Base-by-base conservation (phyloP, 2,888 invertebrate genomes). In the Ophonus ardosiacus region DNA sequence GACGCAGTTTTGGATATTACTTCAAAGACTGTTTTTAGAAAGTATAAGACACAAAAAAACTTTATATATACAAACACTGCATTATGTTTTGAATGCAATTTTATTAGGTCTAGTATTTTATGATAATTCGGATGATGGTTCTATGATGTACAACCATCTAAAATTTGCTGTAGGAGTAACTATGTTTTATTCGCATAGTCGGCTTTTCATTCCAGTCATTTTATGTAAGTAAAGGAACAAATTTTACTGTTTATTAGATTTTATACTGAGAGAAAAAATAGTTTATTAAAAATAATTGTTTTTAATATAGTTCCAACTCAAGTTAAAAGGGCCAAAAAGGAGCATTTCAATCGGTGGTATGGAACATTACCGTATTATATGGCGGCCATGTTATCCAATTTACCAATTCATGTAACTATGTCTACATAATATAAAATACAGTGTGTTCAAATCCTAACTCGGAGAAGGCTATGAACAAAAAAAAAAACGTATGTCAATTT, bases 271-370 rank as follows among this genome's bases (percentile, higher is more conserved):
- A 5, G 2, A 10, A 10, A 13, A 2, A 51, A 51, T 51, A 51
- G 13, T 0, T 17, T 17, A 15, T 59, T 59, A 18, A 15, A n/a
- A 6, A 31, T 31, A 31, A 31, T 31, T 31, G 6, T 31, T 68
- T 24, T 84, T 85, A 86, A 85, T 86, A 13, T 91, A 96, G 96
- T 95, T 93, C 96, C 96, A 18, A 92, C 92, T 21, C 95, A 96
- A 91, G 94, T 96, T 0, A 94, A 94, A 86, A 90, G 96, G 7
- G 90, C 96, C 6, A 96, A 96, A 89, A 92, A 95, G 59, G 96
- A 96, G 89, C 94, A 96, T 88, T 96, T 96, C 88, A 96, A 96
- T 89, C 93, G 95, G 15, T 96, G 96, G 96, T 96, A 96, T 88
- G 93, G 94, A 0, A 89, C 96, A 18, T 94, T 95, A 88, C 94